phyloP scores from a whole-genome alignment of 2,797 vertebrate species.

The Characodon lateralis region DNA sequence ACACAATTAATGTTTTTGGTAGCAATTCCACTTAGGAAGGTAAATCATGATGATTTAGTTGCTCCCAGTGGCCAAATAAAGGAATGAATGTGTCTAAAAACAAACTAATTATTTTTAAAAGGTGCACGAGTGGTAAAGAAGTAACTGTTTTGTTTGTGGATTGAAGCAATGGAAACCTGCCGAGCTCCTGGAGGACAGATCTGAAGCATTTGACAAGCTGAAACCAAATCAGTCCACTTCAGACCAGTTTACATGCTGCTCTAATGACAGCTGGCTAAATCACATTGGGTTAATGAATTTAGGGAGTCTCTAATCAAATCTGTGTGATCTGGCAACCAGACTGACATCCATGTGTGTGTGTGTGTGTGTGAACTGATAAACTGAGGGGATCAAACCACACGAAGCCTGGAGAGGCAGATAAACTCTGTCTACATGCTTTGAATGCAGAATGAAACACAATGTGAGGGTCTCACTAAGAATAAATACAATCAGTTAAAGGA shows the following conservation, averaged over 20 bases:
- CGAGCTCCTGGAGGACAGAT: constrained; percentile 42
- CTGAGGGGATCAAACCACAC: constrained; percentile 45
- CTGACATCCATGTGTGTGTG: constrained; percentile 53
- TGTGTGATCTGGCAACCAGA: constrained; percentile 75
- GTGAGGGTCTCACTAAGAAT: constrained; percentile 39
- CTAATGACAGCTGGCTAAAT: constrained; percentile 78
- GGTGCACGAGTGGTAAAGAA: not conserved
- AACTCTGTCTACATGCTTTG: constrained; percentile 29
- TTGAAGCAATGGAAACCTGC: constrained; percentile 32
- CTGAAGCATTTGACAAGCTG: constrained; percentile 43
- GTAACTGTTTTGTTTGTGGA: not conserved
- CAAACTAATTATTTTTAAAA: not conserved
- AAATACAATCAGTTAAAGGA: constrained; percentile 53
- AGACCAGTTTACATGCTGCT: constrained; percentile 72
- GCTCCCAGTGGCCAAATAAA: constrained; percentile 1
- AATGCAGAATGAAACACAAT: constrained; percentile 39
- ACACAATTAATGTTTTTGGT: not conserved
- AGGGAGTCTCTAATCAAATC: constrained; percentile 80
- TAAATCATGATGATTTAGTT: constrained; percentile 8
- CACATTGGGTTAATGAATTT: constrained; percentile 78
- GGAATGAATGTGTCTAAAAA: not conserved
- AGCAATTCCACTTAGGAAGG: constrained; percentile 12
- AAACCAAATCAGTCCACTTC: constrained; percentile 73
- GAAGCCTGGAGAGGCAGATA: constrained; percentile 27
- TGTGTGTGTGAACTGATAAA: constrained; percentile 34